A percentile compares a stretch with the other conserved stretches of the same genome.
Conservation (phyloP, 2,888 invertebrate genomes). For the Cremastinae sp. region DNA sequence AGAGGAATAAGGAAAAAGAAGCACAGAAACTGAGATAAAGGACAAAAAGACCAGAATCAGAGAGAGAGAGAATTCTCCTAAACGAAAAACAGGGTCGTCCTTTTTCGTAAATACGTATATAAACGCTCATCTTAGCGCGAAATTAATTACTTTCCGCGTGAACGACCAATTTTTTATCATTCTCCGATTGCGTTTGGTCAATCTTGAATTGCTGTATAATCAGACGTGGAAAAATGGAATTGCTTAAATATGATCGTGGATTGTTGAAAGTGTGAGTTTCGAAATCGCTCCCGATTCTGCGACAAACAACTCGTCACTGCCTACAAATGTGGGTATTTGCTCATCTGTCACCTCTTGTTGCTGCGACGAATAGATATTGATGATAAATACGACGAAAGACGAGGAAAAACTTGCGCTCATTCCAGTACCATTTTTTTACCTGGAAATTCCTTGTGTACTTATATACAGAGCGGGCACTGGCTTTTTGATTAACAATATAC, state of each 20-base stretch:
- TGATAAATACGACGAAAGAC: constrained; percentile 2
- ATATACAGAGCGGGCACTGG: constrained; percentile 44
- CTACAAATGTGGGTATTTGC: constrained; percentile 51
- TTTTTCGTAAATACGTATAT: constrained; percentile 45
- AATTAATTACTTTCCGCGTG: constrained; percentile 33
- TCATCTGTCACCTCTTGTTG: constrained; percentile 22
- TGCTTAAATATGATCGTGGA: constrained; percentile 8
- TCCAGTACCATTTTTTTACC: constrained; percentile 56
- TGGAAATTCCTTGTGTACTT: constrained; percentile 32
- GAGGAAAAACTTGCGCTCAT: constrained; percentile 11
- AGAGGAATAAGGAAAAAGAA: constrained; percentile 21
- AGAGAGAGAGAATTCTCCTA: constrained; percentile 13
- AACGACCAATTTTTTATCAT: constrained; percentile 52
- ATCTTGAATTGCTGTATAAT: constrained; percentile 46
- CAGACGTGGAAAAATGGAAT: constrained; percentile 3
- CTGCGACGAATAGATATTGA: constrained; percentile 17
- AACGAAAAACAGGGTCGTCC: constrained; percentile 56
- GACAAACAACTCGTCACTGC: constrained; percentile 56
- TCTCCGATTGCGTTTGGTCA: constrained; percentile 45
- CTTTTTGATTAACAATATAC: constrained; percentile 45
- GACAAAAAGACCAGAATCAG: neutral
- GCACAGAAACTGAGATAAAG: constrained; percentile 45
- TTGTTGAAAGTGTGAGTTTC: constrained; percentile 32
- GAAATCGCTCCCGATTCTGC: constrained; percentile 54
- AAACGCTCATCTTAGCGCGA: constrained; percentile 34